Evolutionary conservation across 2,797 vertebrate genomes (phyloP), one percentile per base, ranked within the genome.

Genomic region (Sebastes wilsoni): DNA sequence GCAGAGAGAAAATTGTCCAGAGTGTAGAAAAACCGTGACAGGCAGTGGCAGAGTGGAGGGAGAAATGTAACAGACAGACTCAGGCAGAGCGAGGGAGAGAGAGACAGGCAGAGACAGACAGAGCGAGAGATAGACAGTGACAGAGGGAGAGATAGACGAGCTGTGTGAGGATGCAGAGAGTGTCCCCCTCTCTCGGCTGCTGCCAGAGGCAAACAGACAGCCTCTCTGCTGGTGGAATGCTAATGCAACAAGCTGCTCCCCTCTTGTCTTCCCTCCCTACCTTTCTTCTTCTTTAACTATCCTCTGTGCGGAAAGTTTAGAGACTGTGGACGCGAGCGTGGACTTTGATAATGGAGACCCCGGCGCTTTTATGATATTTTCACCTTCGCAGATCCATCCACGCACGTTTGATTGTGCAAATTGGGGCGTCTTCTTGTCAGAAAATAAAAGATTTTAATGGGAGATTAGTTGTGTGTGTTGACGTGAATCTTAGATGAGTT

Each of bases 141-240:
- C 92, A 93, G 91, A 92, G 87, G 87, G 90, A 93, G 93, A 92
- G 94, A 94, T 91, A 94, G 94, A 95, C 93, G 91, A 93, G 92
- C 93, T 89, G 93, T 85, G 92, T 94, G 94, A 94, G 93, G 92
- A 95, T 94, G 93, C 93, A 91, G 92, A 94, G 93, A 91, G 93
- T 94, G 92, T 94, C 93, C 93, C 94, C 92, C 94, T 92, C 92
- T 94, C 94, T 93, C 91, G 90, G 89, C 93, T 92, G 93, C 94
- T 94, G 95, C 95, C 95, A 95, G 94, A 94, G 95, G 95, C 95
- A 94, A 94, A 94, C 95, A 95, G 95, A 96, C 95, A 94, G 92
- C 90, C 93, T 92, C 92, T 94, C 90, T 92, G 94, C 95, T 91
- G 89, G 71, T 84, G 87, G 95, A 96, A 96, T 96, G 95, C 95